Evolutionary conservation across 1,140 invertebrate species (phyloP), one percentile per base, ranked within the genome.

Genomic region (Psilanteris sp.): DNA sequence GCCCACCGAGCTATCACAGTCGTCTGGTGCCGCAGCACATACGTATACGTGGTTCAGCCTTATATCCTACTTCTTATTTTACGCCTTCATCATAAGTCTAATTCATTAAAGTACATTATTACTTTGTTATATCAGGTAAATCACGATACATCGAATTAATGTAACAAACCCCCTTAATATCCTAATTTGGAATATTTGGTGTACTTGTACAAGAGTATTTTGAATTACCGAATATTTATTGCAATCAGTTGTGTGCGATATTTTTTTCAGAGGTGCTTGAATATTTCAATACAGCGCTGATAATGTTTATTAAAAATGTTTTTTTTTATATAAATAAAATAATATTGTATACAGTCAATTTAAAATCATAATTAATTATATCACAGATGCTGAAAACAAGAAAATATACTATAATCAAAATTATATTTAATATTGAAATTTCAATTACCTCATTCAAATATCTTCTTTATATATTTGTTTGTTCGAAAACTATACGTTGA

Each of bases 31-130:
- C 87, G 87, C 86, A 88, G 87, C 87, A 88, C 87, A 88, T 89
- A 88, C 87, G 87, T 88, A 89, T 89, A 88, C 87, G 83, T 88
- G 87, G 86, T 88, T 89, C 85, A 88, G 86, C 87, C 88, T 89
- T 89, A 89, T 73, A 81, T 79, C 83, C 85, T 88, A 89, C 83
- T 77, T 86, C 80, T 85, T 88, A 85, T 77, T 70, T 81, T 85
- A 84, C 36, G 52, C 82, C 50, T 79, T 81, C 57, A 66, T 72
- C 75, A 54, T 82, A 62, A 79, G 70, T 83, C 59, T 72, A 78
- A 39, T 79, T 83, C 71, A 67, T 73, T 74, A 75, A 80, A 78
- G 76, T 82, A 83, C 82, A 83, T 79, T 82, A 84, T 79, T 80
- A 76, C 80, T 76, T 70, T 70, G 29, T 66, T 78, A 81, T 83